These are phyloP conservation scores for Camelus dromedarius DNA, from an alignment of 2,113 vertebrate species.

Conservation along the genomic window DNA sequence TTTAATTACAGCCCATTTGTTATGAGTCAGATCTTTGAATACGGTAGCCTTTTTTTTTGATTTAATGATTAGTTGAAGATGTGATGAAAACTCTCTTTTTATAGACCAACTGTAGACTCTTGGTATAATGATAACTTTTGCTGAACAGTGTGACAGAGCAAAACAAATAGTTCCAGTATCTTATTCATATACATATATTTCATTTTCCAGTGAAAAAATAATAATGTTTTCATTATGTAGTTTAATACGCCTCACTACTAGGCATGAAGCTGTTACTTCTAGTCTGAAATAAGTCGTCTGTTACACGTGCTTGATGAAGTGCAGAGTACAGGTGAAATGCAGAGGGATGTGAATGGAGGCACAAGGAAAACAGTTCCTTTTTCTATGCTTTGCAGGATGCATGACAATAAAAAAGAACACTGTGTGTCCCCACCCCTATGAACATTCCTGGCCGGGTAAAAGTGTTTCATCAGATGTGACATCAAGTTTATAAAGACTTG, in stretches of 20 bases:
- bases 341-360: no score
- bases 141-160: not conserved
- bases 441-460: not conserved
- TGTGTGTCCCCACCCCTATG: not conserved
- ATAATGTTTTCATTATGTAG: not conserved
- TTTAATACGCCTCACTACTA: not conserved
- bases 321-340: not conserved
- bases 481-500: not conserved
- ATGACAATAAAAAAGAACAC: not conserved
- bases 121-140: not conserved
- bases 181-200: not conserved
- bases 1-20: not conserved
- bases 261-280: not conserved
- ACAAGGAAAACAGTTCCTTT: not conserved
- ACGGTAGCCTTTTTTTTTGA: not conserved
- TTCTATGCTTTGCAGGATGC: not conserved
- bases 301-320: not conserved
- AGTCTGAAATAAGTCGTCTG: not conserved
- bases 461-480: fast-evolving
- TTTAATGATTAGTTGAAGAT: not conserved
- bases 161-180: not conserved
- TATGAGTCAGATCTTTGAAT: not conserved
- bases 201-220: not conserved
- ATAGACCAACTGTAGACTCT: not conserved
- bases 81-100: not conserved